phyloP scores from a whole-genome alignment of 2,888 invertebrate genomes.

The Drosophila affinis region DNA sequence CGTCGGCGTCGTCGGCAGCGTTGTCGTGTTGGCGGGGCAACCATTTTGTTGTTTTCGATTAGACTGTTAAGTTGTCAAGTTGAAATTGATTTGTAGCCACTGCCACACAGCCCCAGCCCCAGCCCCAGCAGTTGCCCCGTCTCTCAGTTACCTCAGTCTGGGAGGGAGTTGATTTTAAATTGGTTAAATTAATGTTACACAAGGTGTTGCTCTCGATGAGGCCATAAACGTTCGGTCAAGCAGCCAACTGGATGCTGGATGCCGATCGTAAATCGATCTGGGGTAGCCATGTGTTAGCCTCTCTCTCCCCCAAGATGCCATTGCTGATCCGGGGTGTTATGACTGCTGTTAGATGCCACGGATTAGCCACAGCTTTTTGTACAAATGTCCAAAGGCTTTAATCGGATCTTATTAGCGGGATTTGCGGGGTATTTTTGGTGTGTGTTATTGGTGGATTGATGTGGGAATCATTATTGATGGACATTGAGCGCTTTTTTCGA shows the following conservation, averaged over 20 bases:
- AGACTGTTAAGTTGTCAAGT: slow-evolving; percentile 81
- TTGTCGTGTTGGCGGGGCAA: slow-evolving; percentile 58
- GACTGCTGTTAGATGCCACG: slow-evolving; percentile 42
- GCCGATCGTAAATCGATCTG: slow-evolving; percentile 64
- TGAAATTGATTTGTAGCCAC: slow-evolving; percentile 80
- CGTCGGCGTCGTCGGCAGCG: slow-evolving; percentile 1
- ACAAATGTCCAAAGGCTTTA: slow-evolving; percentile 23
- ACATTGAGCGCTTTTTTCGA: too few relatives aligned
- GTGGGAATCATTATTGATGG: too few relatives aligned
- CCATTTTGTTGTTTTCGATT: slow-evolving; percentile 78
- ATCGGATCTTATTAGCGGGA: slow-evolving; percentile 30
- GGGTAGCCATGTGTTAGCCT: slow-evolving; percentile 17
- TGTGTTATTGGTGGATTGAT: not conserved
- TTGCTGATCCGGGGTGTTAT: slow-evolving; percentile 28
- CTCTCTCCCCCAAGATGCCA: not conserved
- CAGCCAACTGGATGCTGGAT: slow-evolving; percentile 15
- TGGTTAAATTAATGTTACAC: slow-evolving; percentile 62
- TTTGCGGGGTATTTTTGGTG: slow-evolving; percentile 4
- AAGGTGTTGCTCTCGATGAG: slow-evolving; percentile 61
- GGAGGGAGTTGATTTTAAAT: slow-evolving; percentile 33
- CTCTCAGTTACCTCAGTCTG: not conserved
- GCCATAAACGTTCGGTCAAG: slow-evolving; percentile 24
- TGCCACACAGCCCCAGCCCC: slow-evolving; percentile 26
- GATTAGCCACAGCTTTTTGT: slow-evolving; percentile 50
- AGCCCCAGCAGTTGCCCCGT: not conserved